Base-by-base conservation (phyloP, 2,888 invertebrate species). In the Aproaerema taeniolella region DNA sequence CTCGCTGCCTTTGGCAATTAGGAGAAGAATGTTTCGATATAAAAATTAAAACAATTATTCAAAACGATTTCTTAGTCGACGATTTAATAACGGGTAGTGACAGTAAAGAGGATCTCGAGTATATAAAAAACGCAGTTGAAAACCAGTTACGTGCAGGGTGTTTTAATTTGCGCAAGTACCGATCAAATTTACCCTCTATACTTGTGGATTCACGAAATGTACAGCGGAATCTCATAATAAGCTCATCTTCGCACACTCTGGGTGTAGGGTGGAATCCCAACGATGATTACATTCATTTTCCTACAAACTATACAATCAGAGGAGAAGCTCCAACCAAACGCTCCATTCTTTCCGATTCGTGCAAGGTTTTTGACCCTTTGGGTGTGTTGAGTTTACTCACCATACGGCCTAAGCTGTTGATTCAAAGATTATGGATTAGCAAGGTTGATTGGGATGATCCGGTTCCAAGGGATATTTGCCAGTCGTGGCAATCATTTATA, bases 401-500 rank as follows among this genome's bases (percentile, higher is more conserved):
- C 2, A 17, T 32, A 3, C 4, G 8, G 10, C n/a, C 10, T 17
- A 32, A 32, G 8, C 16, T 32, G 6, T 5, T 32, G 10, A 2
- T 32, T 4, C 32, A 17, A 17, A 17, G 17, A 7, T 17, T 32
- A 6, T 34, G 25, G 34, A 2, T 25, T 5, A 12, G 2, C 2
- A 34, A 34, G n/a, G 2, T 24, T 2, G 24, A 24, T 2, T 34
- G 34, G 34, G 34, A 34, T 25, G 34, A 34, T 10, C 34, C 34
- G 2, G 7, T 34, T 8, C 15, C 25, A 6, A 6, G 4, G 2
- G 34, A 34, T 11, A 9, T 11, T 34, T 2, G 5, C 2, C 2
- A 13, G 9, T 12, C 8, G 2, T 34, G 34, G 34, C 2, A 9
- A 5, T 6, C 2, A n/a, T 24, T 20, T 24, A 9, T 25, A 6